Evolutionary conservation across 2,888 invertebrate species (phyloP), one percentile per base, ranked within the genome.

Genomic region (Tillus elongatus): DNA sequence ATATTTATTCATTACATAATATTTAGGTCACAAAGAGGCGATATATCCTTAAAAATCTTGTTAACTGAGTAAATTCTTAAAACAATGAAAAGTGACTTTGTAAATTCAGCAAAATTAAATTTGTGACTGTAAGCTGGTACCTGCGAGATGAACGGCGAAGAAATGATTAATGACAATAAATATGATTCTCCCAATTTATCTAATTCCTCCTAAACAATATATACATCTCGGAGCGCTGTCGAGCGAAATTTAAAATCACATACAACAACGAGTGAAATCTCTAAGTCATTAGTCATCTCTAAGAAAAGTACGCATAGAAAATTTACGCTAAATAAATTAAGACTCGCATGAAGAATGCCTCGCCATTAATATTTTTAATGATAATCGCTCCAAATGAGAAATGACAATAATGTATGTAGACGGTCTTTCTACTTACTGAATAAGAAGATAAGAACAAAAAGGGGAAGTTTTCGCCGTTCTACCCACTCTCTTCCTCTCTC

Each of bases 301-400:
- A 40, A 39, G 43, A 48, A 57, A 57, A 57, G 56, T 55, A 57
- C 56, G 60, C 55, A 56, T 53, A 55, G 53, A 58, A 57, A 61
- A 61, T 61, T 58, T 57, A 49, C 57, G 55, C 52, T 49, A 58
- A 60, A 61, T 59, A 59, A 61, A 63, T 63, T 61, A 61, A 60
- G 58, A 57, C 58, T 56, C 52, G 54, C 61, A 58, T 62, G 63
- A 65, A 63, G 62, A 63, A 64, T 64, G 61, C 57, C 47, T 50
- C 52, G 53, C 60, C 62, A 63, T 63, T 64, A 66, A 66, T 64
- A 66, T 66, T 66, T 66, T 64, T 64, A 63, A 64, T 64, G 64
- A 63, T 64, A 63, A 64, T 64, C 64, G 61, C 54, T 52, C 50
- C 48, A 57, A 61, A 60, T 60, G 61, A 60, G 60, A 58, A 62